Base-by-base conservation (phyloP, 1,140 invertebrate genomes). In the Thalassaphorura encarpata region DNA sequence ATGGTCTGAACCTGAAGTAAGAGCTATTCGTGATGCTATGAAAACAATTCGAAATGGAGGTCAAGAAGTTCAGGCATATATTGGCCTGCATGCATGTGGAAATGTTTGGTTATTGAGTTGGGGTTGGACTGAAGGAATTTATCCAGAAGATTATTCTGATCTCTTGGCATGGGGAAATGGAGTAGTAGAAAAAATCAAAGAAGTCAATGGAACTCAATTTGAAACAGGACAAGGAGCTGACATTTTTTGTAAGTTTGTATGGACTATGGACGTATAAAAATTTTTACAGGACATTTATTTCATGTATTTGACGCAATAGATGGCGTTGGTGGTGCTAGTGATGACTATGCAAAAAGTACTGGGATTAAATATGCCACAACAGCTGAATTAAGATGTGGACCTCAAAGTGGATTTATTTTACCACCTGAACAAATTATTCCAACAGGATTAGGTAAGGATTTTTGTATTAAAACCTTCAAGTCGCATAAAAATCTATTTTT, bases 101-200 rank as follows among this genome's bases (percentile, higher is more conserved):
- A 26, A 51, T 26, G 23, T 55, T 3, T 54, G 52, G 39, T 53
- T 71, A 36, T 60, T 66, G 15, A 69, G 70, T n/a, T 71, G 64
- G 54, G 70, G 69, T 18, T 68, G 67, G 23, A 66, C 56, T 3
- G n/a, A 29, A 21, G 48, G 36, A 19, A 41, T 42, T 24, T 50
- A 63, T 16, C 69, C 70, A 3, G 45, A 61, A 27, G 62, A 69
- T 52, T 68, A 67, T 46, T 21, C 58, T 3, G 66, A 71, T 28
- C 56, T 68, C 47, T n/a, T 36, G 11, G 33, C 13, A 6, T 51
- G 48, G 40, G 51, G 36, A 28, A 41, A 43, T 6, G 3, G 5
- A 18, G 42, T 33, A 21, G 31, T 31, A 8, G 21, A 24, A 26
- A 23, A 21, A 5, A 41, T 53, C 8, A n/a, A 53, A 43, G 21